Base-by-base conservation (phyloP, 1,140 invertebrate species). In the Sycophaga agraensis region DNA sequence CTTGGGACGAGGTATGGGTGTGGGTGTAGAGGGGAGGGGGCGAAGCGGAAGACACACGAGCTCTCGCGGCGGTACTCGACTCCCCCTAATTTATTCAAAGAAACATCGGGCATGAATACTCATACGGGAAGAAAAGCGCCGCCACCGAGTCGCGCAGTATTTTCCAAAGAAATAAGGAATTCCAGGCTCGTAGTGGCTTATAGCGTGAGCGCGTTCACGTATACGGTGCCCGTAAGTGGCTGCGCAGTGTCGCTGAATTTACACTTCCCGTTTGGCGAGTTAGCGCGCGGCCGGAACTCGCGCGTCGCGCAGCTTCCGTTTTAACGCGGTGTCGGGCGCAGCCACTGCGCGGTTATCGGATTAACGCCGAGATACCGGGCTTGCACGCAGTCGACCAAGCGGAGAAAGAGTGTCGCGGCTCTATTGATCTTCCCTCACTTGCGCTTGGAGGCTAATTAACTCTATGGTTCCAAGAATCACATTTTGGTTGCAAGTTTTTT, bases 131-230 rank as follows among this genome's bases (percentile, higher is more conserved):
- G n/a, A 43, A 26, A 59, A 51, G 35, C 50, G 48, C 26, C 42
- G 14, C 24, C 45, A 17, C 14, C 37, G 39, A 48, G 16, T n/a
- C n/a, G n/a, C n/a, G n/a, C n/a, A 39, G 17, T 39, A 45, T 54
- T 50, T 53, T 46, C 42, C 48, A 28, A 53, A 53, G 58, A 60
- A 60, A 60, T 60, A 54, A 60, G 58, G 43, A 60, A 60, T 60
- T 60, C 58, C 48, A 26, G 1, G 1, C n/a, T n/a, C n/a, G n/a
- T n/a, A 57, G 55, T 57, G 43, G 55, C 21, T 57, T n/a, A 16
- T 31, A 16, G 39, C n/a, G 16, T 6, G 39, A 8, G n/a, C 1
- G 35, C 5, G 5, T 39, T 14, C 4, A n/a, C 11, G 35, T 11
- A 4, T 2, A 4, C 5, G 16, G 35, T 39, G 5, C 4, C 9